These are phyloP conservation scores for Philotrypesis tridentata DNA, from an alignment of 1,140 invertebrate genomes.

Conservation along the genomic window DNA sequence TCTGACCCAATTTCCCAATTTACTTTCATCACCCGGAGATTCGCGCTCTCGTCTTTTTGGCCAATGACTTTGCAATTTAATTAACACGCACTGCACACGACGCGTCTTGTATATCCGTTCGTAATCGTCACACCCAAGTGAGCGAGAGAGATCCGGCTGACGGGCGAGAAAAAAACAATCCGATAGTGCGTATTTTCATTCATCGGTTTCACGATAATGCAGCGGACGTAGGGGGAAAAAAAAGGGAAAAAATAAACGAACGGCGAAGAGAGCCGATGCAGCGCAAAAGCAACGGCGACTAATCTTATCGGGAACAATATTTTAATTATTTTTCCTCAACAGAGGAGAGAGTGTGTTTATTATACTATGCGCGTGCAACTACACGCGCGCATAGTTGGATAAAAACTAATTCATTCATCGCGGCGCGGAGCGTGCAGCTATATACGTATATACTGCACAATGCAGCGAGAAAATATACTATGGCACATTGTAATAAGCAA, in stretches of 20 bases:
- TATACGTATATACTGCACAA: no score
- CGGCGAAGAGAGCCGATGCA: neutral
- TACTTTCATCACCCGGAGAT: conserved; percentile 5
- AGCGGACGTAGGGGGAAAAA: neutral
- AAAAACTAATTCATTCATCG: conserved; percentile 38
- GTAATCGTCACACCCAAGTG: conserved; percentile 12
- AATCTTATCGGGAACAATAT: neutral
- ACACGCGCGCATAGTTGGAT: neutral
- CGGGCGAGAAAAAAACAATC: neutral
- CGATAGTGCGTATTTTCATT: conserved; percentile 32
- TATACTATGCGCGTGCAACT: neutral
- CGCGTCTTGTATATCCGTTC: conserved; percentile 7
- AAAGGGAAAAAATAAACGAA: no score
- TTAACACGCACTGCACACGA: neutral
- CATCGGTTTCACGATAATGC: conserved; percentile 3
- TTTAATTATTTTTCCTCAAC: neutral
- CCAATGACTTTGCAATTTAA: neutral
- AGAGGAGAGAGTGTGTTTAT: neutral
- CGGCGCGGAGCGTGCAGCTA: neutral
- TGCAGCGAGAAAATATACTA: no score
- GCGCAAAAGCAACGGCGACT: neutral
- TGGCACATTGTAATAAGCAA: conserved; percentile 39
- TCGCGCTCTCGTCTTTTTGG: neutral
- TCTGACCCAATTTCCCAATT: conserved; percentile 44
- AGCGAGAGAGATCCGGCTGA: neutral